Evolutionary conservation across 2,888 invertebrate genomes (phyloP).

Genomic region (Lepidochitona cinerea): DNA sequence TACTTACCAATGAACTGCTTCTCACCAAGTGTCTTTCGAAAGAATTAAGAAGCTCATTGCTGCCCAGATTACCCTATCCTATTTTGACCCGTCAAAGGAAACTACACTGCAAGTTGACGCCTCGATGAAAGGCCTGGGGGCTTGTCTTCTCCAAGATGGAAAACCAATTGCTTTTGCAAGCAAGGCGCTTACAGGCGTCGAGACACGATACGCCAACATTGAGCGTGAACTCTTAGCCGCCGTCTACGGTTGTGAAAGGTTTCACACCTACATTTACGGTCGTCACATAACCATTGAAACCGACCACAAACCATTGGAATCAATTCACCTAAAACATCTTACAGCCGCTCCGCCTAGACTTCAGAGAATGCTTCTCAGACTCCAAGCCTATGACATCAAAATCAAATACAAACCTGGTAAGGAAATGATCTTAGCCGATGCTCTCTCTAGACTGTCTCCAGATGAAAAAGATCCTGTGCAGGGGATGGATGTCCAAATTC

Average conservation of each 20-base stretch:
- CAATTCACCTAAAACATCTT: conserved; percentile 21
- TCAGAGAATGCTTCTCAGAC: conserved; percentile 24
- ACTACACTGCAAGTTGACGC: conserved; percentile 18
- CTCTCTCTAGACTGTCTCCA: conserved; percentile 17
- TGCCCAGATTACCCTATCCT: conserved; percentile 6
- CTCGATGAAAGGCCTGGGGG: conserved; percentile 21
- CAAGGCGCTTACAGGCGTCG: conserved; percentile 20
- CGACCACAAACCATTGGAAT: conserved; percentile 29
- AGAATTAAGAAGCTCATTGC: conserved; percentile 9
- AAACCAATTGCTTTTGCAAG: conserved; percentile 25
- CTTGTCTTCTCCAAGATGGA: conserved; percentile 21
- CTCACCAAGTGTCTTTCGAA: conserved; percentile 21
- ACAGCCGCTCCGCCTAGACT: conserved; percentile 22
- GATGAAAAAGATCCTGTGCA: not conserved
- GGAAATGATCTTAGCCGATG: conserved; percentile 31
- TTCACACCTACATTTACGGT: conserved; percentile 26
- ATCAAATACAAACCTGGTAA: conserved; percentile 26
- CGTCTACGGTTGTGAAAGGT: conserved; percentile 26
- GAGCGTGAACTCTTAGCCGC: conserved; percentile 31
- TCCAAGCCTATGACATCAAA: conserved; percentile 27
- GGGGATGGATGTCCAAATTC: conserved; percentile 16
- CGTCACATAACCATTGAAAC: conserved; percentile 12
- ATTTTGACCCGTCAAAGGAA: conserved; percentile 14
- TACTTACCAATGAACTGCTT: conserved; percentile 21
- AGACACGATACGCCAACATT: conserved; percentile 23